phyloP scores from a whole-genome alignment of 2,888 invertebrate genomes.

The Athripsodes cinereus region DNA sequence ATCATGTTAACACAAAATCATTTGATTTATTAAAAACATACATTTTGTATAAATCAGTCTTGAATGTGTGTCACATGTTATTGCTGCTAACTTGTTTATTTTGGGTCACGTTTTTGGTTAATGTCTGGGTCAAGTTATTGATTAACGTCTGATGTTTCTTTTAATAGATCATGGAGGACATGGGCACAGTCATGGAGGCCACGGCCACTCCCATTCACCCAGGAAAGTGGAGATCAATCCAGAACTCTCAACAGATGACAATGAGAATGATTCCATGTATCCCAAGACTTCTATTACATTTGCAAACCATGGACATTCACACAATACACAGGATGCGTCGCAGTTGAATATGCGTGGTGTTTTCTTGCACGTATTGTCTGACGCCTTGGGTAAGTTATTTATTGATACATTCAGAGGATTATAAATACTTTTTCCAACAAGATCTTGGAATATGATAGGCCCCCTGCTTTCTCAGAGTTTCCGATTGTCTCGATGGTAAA shows the following conservation, averaged over 20 bases:
- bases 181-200: slow-evolving; percentile 58
- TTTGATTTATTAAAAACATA: too few relatives aligned
- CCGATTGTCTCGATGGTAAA: too few relatives aligned
- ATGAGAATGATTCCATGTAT: slow-evolving; percentile 63
- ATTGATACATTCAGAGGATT: too few relatives aligned
- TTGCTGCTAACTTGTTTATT: too few relatives aligned
- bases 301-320: slow-evolving; percentile 45
- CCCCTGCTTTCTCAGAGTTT: too few relatives aligned
- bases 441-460: too few relatives aligned
- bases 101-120: too few relatives aligned
- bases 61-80: too few relatives aligned
- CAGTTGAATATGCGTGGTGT: slow-evolving; percentile 99
- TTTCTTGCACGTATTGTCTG: slow-evolving; percentile 95
- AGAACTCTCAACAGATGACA: slow-evolving; percentile 54
- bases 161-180: slow-evolving; percentile 69
- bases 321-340: slow-evolving; percentile 59
- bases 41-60: too few relatives aligned
- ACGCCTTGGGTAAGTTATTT: slow-evolving; percentile 74
- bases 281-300: slow-evolving; percentile 32
- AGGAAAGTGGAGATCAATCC: background rate
- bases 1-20: too few relatives aligned
- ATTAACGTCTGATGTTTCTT: background rate
- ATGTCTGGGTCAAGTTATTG: too few relatives aligned
- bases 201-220: slow-evolving; percentile 49
- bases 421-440: too few relatives aligned